Conservation (phyloP, 2,113 vertebrate species). For the Gavia stellata region DNA sequence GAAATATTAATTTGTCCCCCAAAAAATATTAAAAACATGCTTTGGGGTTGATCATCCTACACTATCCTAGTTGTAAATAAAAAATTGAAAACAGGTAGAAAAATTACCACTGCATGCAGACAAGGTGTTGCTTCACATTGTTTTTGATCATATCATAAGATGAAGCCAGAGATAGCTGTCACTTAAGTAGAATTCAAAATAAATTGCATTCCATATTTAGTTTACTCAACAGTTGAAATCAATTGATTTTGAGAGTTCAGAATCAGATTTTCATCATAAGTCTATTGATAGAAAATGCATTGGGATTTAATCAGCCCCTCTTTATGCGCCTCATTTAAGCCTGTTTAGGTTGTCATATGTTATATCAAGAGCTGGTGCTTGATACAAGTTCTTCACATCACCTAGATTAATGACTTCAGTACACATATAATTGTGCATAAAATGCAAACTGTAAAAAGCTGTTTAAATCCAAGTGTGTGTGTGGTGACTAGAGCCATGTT, state of each 20-base stretch:
- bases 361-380: background rate
- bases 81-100: background rate
- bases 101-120: background rate
- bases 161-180: background rate
- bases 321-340: slow-evolving; percentile 17
- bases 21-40: background rate
- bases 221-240: slow-evolving; percentile 29
- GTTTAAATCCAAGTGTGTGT: background rate
- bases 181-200: slow-evolving; percentile 31
- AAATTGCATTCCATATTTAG: slow-evolving; percentile 6
- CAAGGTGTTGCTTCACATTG: background rate
- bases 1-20: background rate
- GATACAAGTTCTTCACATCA: slow-evolving; percentile 8
- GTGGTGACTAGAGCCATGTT: background rate
- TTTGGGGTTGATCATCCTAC: background rate
- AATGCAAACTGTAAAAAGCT: slow-evolving; percentile 21
- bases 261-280: slow-evolving; percentile 45
- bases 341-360: background rate
- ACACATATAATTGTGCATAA: slow-evolving; percentile 6
- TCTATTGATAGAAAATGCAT: slow-evolving; percentile 29
- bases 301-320: slow-evolving; percentile 14
- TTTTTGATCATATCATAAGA: background rate
- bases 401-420: background rate
- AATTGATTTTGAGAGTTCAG: slow-evolving; percentile 21
- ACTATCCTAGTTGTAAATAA: background rate